These are phyloP conservation scores for Bellardia bayeri DNA, from an alignment of 2,888 invertebrate species.

Conservation along the genomic window DNA sequence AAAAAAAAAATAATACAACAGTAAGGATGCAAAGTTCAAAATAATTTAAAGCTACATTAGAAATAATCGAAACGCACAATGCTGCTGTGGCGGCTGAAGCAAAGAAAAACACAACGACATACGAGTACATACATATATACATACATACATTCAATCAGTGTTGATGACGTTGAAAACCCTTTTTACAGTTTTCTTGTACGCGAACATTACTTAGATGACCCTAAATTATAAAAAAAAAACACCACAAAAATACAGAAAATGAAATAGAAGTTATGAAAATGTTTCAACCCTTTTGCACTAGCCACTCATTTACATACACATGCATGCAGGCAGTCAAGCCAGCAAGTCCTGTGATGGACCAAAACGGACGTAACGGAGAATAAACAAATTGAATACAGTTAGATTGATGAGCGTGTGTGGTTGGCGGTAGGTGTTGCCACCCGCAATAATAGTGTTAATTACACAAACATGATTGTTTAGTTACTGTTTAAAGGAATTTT, in stretches of 20 bases:
- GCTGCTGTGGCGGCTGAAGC: constrained; percentile 1
- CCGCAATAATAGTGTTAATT: no score
- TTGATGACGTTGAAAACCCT: constrained; percentile 23
- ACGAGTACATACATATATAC: neutral
- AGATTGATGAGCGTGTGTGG: no score
- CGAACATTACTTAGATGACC: constrained; percentile 66
- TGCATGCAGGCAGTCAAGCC: neutral
- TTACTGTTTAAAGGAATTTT: no score
- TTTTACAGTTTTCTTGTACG: constrained; percentile 31
- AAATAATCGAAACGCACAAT: neutral
- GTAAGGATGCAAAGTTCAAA: constrained; percentile 56
- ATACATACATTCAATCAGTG: no score
- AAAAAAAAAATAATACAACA: neutral
- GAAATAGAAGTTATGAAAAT: constrained; percentile 34
- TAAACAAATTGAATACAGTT: no score
- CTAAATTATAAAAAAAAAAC: constrained; percentile 67
- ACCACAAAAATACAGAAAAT: constrained; percentile 35
- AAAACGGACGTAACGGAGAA: no score
- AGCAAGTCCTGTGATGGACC: neutral
- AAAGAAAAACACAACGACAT: neutral
- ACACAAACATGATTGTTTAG: no score
- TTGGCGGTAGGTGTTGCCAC: no score
- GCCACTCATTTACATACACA: constrained; percentile 12
- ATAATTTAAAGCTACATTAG: constrained; percentile 63
- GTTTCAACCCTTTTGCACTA: constrained; percentile 65